A percentile compares a stretch with the other conserved stretches of the same genome.
Conservation (phyloP, 2,888 invertebrate species). For the Tetragonisca angustula region DNA sequence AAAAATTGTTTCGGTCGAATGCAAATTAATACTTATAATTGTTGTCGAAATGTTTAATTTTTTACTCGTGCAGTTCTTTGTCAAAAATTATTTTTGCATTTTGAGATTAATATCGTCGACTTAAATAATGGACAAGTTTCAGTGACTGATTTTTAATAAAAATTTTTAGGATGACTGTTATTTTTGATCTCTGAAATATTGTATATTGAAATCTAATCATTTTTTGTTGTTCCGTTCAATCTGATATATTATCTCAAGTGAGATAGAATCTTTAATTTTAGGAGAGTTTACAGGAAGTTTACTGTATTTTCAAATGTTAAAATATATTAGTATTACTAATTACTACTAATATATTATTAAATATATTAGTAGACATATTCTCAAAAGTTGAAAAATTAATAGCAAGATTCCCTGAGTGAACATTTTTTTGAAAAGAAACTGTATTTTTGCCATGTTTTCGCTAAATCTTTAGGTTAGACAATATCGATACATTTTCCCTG, state of each 20-base stretch:
- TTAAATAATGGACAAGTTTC: too few relatives aligned
- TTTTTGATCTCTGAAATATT: too few relatives aligned
- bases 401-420: not conserved
- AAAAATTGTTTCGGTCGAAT: too few relatives aligned
- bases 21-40: too few relatives aligned
- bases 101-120: too few relatives aligned
- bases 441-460: not conserved
- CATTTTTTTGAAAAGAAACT: not conserved
- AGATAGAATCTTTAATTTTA: not conserved
- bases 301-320: not conserved
- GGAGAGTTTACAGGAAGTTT: not conserved
- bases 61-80: too few relatives aligned
- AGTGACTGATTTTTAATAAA: too few relatives aligned
- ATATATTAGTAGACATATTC: not conserved
- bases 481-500: not conserved
- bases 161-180: too few relatives aligned
- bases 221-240: not conserved
- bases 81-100: too few relatives aligned
- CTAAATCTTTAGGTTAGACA: not conserved
- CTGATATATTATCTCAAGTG: not conserved
- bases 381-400: not conserved
- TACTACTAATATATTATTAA: too few relatives aligned
- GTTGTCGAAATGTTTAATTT: too few relatives aligned
- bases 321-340: not conserved
- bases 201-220: too few relatives aligned